Conservation (phyloP, 1,140 invertebrate species). For the Lordiphosa clarofinis region DNA sequence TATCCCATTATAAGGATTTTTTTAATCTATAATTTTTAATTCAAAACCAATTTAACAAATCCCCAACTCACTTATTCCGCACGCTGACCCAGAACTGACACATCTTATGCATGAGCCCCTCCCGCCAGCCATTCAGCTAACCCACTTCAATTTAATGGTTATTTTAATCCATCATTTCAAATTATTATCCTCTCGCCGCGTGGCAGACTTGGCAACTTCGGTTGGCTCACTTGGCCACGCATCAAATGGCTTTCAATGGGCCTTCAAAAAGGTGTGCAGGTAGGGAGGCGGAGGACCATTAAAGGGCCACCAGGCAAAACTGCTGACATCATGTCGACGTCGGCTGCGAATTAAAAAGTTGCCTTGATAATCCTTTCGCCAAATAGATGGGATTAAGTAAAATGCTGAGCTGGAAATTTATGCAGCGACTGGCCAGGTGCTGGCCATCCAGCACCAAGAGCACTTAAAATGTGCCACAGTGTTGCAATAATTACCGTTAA, state of each 20-base stretch:
- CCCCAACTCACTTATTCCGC: too few species aligned
- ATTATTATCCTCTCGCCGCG: slow-evolving; percentile 61
- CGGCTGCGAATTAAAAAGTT: slow-evolving; percentile 69
- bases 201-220: slow-evolving; percentile 44
- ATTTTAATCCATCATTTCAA: slow-evolving; percentile 67
- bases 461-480: slow-evolving; percentile 77
- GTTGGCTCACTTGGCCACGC: slow-evolving; percentile 65
- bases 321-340: slow-evolving; percentile 62
- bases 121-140: background rate
- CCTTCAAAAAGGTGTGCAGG: slow-evolving; percentile 35
- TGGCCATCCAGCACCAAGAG: slow-evolving; percentile 20
- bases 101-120: slow-evolving; percentile 3
- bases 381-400: slow-evolving; percentile 77
- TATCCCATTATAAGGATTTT: background rate
- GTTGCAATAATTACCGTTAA: slow-evolving; percentile 76
- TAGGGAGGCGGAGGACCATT: slow-evolving; percentile 32
- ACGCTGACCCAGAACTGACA: background rate
- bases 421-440: slow-evolving; percentile 54
- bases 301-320: slow-evolving; percentile 69
- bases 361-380: slow-evolving; percentile 76
- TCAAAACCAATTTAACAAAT: too few species aligned
- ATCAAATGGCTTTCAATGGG: slow-evolving; percentile 72
- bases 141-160: slow-evolving; percentile 52
- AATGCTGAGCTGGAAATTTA: slow-evolving; percentile 71
- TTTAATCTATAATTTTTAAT: too few species aligned